Percentiles rank a stretch among this genome's conserved stretches.
These are phyloP conservation scores for Sphecodes monilicornis DNA, from an alignment of 2,888 invertebrate species.

Conservation along the genomic window DNA sequence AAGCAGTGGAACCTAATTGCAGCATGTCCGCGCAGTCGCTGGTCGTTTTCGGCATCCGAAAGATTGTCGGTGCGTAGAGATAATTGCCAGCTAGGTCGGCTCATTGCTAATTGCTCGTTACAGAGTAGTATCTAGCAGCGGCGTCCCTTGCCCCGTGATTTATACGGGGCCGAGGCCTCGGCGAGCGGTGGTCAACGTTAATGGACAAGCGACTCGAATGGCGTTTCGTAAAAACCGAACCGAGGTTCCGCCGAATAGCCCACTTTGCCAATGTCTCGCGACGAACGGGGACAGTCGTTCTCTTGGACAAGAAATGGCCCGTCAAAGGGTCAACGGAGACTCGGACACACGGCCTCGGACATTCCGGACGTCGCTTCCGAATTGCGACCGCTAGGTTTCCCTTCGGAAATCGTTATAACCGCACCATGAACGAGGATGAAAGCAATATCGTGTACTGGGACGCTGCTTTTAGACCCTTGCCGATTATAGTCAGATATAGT, in stretches of 20 bases:
- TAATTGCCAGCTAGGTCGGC: constrained; percentile 49
- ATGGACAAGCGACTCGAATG: constrained; percentile 28
- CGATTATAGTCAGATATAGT: no score
- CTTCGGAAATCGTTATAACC: background rate
- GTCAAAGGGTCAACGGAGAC: background rate
- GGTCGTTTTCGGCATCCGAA: constrained; percentile 28
- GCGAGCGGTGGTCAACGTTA: constrained; percentile 47
- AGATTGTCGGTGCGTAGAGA: constrained; percentile 42
- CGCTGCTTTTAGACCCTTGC: background rate
- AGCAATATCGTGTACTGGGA: constrained; percentile 3
- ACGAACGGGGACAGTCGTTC: background rate
- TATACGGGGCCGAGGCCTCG: constrained; percentile 40
- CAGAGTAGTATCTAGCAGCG: constrained; percentile 27
- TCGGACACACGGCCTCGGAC: background rate
- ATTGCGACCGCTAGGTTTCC: background rate
- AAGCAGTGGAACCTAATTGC: constrained; percentile 28
- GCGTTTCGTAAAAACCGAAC: constrained; percentile 24
- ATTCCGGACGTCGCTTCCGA: background rate
- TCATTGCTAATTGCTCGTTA: constrained; percentile 66
- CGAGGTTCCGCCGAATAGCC: constrained; percentile 12
- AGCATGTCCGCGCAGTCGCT: background rate
- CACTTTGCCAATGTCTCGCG: constrained; percentile 30
- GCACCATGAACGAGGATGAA: background rate
- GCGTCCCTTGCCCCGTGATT: constrained; percentile 53
- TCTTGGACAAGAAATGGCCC: background rate